A percentile compares a stretch with the other conserved stretches of the same genome.
phyloP scores from a whole-genome alignment of 23 tunicate species.

The Halocynthia aurantium region DNA sequence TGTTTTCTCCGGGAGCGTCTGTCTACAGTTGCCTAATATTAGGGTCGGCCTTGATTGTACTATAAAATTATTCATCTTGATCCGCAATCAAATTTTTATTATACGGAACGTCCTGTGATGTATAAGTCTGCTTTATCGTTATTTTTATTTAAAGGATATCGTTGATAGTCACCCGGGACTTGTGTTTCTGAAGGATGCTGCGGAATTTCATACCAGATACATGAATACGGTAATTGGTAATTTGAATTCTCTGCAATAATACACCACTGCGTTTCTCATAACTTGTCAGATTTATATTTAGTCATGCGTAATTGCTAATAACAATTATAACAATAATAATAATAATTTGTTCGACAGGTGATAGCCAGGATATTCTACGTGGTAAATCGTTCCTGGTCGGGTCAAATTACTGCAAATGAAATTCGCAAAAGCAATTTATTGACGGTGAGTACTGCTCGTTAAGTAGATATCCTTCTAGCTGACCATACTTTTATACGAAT shows the following conservation, averaged over 20 bases:
- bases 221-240: conserved; percentile 78
- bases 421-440: conserved; percentile 70
- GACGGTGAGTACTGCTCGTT: conserved; percentile 20
- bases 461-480: too few relatives aligned
- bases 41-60: not conserved
- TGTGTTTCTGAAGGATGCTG: conserved; percentile 83
- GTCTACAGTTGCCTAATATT: not conserved
- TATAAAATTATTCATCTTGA: not conserved
- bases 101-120: not conserved
- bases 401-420: conserved; percentile 67
- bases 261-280: too few relatives aligned
- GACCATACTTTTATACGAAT: too few relatives aligned
- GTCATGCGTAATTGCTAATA: too few relatives aligned
- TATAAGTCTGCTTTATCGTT: not conserved
- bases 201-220: conserved; percentile 96
- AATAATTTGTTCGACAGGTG: conserved; percentile 24
- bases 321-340: too few relatives aligned
- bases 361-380: conserved; percentile 82
- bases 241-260: not conserved
- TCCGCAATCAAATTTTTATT: not conserved
- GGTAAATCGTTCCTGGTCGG: conserved; percentile 94
- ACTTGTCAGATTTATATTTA: too few relatives aligned
- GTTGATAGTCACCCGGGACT: conserved; percentile 96
- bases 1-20: not conserved
- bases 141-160: conserved; percentile 55